A percentile compares a stretch with the other conserved stretches of the same genome.
Evolutionary conservation across 2,113 vertebrate species (phyloP).

Genomic region (Coptodon bakossiorum): DNA sequence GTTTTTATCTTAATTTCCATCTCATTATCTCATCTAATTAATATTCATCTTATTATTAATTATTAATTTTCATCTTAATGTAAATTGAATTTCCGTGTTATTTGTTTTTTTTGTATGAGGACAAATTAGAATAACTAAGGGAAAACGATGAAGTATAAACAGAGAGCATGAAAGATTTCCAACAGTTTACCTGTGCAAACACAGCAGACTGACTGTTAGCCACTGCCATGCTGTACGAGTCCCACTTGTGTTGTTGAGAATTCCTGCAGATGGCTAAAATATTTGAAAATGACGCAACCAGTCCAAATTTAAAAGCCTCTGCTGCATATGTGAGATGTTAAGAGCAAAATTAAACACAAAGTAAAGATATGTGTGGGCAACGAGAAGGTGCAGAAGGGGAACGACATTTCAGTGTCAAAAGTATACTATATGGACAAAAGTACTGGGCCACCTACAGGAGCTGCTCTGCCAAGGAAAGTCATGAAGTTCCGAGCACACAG

Average conservation of each 20-base stretch:
- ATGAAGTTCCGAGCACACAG: neutral
- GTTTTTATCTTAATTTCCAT: neutral
- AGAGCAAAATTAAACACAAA: neutral
- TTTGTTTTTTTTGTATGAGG: neutral
- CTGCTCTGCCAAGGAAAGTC: neutral
- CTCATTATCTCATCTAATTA: neutral
- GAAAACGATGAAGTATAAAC: neutral
- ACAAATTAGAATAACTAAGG: neutral
- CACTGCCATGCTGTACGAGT: neutral
- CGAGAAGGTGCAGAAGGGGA: neutral
- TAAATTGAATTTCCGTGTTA: neutral
- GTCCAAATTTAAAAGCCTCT: conserved; percentile 5
- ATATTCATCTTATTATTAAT: neutral
- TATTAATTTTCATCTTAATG: neutral
- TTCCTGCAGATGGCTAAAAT: conserved; percentile 43
- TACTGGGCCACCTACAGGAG: neutral
- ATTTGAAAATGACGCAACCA: conserved; percentile 7
- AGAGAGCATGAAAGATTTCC: conserved; percentile 21
- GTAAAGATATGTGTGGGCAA: neutral
- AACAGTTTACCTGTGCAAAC: conserved; percentile 27
- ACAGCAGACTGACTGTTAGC: conserved; percentile 14
- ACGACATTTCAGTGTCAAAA: neutral
- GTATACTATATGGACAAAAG: neutral
- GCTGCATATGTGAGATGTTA: neutral
- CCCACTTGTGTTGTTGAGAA: neutral